Percentiles rank a stretch among this genome's conserved stretches.
Evolutionary conservation across 2,797 vertebrate species (phyloP).

Genomic region (Microctenopoma lineatum): DNA sequence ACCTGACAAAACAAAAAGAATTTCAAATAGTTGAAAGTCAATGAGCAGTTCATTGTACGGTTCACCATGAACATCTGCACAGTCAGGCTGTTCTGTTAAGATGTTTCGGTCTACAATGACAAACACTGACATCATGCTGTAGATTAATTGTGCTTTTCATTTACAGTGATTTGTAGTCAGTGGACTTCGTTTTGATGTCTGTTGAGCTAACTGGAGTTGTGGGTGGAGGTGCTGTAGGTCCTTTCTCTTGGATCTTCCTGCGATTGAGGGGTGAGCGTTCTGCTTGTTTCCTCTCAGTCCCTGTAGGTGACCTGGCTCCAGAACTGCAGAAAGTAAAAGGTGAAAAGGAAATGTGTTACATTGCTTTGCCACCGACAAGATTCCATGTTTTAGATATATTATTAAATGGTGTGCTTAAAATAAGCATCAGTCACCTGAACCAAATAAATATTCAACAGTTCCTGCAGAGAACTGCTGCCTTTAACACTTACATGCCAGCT

Average conservation of each 20-base stretch:
- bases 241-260: conserved; percentile 88
- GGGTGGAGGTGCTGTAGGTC: conserved; percentile 67
- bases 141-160: not conserved
- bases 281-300: conserved; percentile 85
- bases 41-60: no score
- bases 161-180: conserved; percentile 66
- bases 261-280: conserved; percentile 91
- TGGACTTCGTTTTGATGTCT: conserved; percentile 62
- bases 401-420: not conserved
- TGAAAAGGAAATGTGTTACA: no score
- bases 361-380: not conserved
- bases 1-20: conserved; percentile 83
- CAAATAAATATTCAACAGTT: not conserved
- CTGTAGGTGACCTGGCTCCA: conserved; percentile 86
- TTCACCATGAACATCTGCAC: not conserved
- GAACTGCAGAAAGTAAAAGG: conserved; percentile 47
- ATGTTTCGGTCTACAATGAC: no score
- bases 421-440: not conserved
- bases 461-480: not conserved
- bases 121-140: no score
- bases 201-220: not conserved
- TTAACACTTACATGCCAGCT: conserved; percentile 87
- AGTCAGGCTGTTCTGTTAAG: no score
- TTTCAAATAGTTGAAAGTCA: not conserved
- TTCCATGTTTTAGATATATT: not conserved